phyloP scores from a whole-genome alignment of 2,888 invertebrate species.

The Sinohyriopsis cumingii region DNA sequence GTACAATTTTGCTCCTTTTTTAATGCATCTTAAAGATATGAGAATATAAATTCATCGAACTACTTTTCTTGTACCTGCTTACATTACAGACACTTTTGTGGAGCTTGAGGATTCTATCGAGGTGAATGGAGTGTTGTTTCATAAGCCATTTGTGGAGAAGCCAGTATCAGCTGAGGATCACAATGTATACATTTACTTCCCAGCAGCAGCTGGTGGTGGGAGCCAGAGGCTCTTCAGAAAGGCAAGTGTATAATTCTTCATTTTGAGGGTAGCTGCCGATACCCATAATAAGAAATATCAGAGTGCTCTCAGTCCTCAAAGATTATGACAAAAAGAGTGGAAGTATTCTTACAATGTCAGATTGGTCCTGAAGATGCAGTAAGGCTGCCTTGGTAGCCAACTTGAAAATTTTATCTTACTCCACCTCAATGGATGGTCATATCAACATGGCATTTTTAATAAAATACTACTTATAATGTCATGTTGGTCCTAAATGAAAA shows the following conservation, averaged over 20 bases:
- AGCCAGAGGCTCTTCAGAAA: constrained; percentile 98
- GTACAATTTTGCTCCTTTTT: no score
- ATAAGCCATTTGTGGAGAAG: constrained; percentile 99
- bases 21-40: constrained; percentile 12
- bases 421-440: no score
- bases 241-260: constrained; percentile 74
- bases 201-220: constrained; percentile 96
- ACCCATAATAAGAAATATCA: not conserved
- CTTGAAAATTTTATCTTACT: no score
- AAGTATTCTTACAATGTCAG: no score
- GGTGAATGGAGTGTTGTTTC: constrained; percentile 92
- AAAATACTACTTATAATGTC: no score
- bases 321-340: no score
- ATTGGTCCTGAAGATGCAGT: no score
- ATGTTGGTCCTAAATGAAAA: no score
- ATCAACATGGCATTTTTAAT: no score
- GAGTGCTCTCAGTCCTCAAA: no score
- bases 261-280: not conserved
- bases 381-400: no score
- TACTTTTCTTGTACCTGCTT: not conserved
- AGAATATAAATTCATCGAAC: constrained; percentile 1
- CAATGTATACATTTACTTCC: constrained; percentile 99
- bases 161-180: constrained; percentile 99
- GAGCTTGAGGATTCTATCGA: constrained; percentile 98
- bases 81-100: constrained; percentile 78